Base-by-base conservation (phyloP, 2,888 invertebrate species). In the Acrobasis suavella region DNA sequence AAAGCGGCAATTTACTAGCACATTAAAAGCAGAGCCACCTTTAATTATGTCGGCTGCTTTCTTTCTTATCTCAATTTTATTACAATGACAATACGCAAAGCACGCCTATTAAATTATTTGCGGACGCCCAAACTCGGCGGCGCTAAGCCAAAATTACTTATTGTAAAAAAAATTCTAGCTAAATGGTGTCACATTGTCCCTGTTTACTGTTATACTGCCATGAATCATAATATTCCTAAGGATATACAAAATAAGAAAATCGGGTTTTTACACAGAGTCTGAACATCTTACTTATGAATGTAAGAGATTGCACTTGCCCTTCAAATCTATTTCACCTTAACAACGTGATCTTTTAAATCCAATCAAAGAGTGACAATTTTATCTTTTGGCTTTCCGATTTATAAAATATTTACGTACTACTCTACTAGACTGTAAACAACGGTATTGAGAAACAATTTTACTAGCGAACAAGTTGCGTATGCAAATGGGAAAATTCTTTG, bases 1-100 rank as follows among this genome's bases (percentile, higher is more conserved):
- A 81, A 78, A 81, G 69, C 72, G 74, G 72, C 79, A 83, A 84
- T 86, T 83, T 83, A 82, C 82, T 69, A 71, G 74, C 72, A 74
- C 75, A 77, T 79, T 78, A 79, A 80, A 81, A 76, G 72, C 78
- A 80, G 81, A 80, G 76, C 80, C 78, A 82, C 76, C 83, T 85
- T 87, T 89, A 90, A 88, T 90, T 87, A 83, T 76, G 74, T 75
- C 74, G 76, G 74, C 83, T 83, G 87, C 78, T 85, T 86, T 86
- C 83, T 87, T 85, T 86, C 84, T 85, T 86, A 88, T 87, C 85
- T 74, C 77, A 83, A 82, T 86, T 86, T 89, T 86, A 89, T 89
- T 85, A 86, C 82, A 81, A 83, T 80, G 88, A 87, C 85, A 89
- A 88, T 87, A 86, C 81, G 78, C 86, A 84, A 85, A 80, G 78